These are phyloP conservation scores for Pachycephus smyrnensis DNA, from an alignment of 2,888 invertebrate species.

Conservation along the genomic window DNA sequence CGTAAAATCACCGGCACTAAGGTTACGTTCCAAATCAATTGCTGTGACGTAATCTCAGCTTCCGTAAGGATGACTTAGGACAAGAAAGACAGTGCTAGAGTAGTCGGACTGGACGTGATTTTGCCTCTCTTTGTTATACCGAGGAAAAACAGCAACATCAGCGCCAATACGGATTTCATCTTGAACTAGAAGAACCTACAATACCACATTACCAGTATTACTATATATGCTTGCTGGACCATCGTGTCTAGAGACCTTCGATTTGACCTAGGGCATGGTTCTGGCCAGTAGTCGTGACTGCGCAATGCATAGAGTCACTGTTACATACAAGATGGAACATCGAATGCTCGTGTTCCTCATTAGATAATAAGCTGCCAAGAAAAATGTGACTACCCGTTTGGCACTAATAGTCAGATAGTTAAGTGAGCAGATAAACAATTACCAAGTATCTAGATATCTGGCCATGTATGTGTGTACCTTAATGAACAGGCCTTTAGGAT, in stretches of 20 bases:
- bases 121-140: background rate
- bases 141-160: background rate
- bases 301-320: no score
- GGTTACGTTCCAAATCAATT: background rate
- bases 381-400: no score
- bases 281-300: background rate
- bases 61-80: background rate
- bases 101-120: background rate
- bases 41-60: background rate
- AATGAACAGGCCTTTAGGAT: background rate
- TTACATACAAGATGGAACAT: no score
- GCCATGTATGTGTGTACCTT: background rate
- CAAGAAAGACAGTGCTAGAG: background rate
- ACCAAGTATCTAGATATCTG: background rate
- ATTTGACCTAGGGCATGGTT: background rate
- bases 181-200: background rate
- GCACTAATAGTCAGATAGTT: no score
- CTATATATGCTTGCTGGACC: background rate
- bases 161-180: background rate
- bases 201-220: background rate
- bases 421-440: background rate
- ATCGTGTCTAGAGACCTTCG: background rate
- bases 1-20: background rate
- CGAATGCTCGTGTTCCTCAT: no score
- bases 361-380: no score